Percentiles rank a stretch among this genome's conserved stretches.
Conservation (phyloP, 2,113 vertebrate species). For the Microtus pennsylvanicus region DNA sequence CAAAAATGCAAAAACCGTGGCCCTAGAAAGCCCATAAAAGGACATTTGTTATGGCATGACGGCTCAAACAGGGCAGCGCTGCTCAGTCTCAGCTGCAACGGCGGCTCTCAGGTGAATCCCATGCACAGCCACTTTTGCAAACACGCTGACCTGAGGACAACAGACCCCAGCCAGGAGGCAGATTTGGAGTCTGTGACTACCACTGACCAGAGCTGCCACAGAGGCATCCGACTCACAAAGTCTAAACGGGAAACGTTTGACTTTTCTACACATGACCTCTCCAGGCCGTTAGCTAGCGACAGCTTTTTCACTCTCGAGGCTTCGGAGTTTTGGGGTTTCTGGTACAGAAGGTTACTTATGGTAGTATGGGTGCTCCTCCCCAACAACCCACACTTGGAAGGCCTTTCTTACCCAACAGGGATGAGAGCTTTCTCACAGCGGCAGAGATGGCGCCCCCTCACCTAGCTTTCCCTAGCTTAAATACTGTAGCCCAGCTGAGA, state of each 20-base stretch:
- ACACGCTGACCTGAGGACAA: not conserved
- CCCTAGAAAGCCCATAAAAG: slow-evolving; percentile 7
- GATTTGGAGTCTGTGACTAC: not conserved
- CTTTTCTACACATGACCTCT: not conserved
- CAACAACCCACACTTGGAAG: not conserved
- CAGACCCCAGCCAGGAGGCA: slow-evolving; percentile 6
- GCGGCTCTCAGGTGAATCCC: not conserved
- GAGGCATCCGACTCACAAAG: not conserved
- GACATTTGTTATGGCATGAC: not conserved
- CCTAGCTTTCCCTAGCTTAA: not conserved
- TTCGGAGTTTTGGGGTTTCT: slow-evolving; percentile 24
- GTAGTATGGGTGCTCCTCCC: not conserved
- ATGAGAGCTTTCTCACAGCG: not conserved
- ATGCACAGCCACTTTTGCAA: not conserved
- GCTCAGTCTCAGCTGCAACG: not conserved
- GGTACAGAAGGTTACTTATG: not conserved
- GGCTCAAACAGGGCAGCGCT: not conserved
- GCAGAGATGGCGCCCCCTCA: not conserved
- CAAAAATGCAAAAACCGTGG: not conserved
- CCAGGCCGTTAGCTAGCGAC: not conserved
- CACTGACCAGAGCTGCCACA: not conserved
- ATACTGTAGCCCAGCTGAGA: not conserved
- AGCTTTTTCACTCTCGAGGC: not conserved
- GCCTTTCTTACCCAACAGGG: not conserved
- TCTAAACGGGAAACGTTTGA: not conserved